phyloP scores from a whole-genome alignment of 2,797 vertebrate genomes.

The Eulemur rubriventer region DNA sequence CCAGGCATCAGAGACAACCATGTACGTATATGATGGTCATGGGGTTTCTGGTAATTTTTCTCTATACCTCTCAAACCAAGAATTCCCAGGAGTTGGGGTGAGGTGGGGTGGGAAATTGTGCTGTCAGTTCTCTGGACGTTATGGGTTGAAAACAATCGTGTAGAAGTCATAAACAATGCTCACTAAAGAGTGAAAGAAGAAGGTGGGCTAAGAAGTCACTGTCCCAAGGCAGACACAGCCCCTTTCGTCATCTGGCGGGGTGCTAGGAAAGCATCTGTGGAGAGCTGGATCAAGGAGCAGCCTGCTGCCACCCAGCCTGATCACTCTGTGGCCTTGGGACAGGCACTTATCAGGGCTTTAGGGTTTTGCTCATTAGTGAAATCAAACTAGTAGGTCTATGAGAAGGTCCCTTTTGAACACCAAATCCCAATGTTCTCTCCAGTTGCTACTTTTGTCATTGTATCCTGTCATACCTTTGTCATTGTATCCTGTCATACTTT shows the following conservation, averaged over 20 bases:
- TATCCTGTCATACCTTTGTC: too few species aligned
- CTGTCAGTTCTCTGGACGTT: slow-evolving; percentile 3
- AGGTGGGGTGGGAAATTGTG: not conserved
- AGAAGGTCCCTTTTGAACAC: not conserved
- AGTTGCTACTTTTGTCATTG: not conserved
- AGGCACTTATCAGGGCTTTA: not conserved
- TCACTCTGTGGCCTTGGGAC: not conserved
- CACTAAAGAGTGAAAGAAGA: not conserved
- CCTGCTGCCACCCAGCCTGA: not conserved
- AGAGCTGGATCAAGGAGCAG: not conserved
- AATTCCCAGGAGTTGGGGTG: not conserved
- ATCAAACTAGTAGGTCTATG: not conserved
- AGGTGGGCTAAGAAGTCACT: not conserved
- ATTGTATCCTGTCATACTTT: too few species aligned
- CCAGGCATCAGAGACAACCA: not conserved
- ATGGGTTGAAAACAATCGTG: slow-evolving; percentile 15
- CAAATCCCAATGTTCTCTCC: not conserved
- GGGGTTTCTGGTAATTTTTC: not conserved
- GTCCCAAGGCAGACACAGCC: not conserved
- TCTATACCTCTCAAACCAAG: not conserved
- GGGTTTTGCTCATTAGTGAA: not conserved
- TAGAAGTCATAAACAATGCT: not conserved
- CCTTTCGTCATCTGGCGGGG: not conserved
- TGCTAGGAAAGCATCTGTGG: not conserved
- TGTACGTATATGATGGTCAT: not conserved